A percentile compares a stretch with the other conserved stretches of the same genome.
Evolutionary conservation across 2,797 vertebrate species (phyloP).

Genomic region (Sebastes ruberrimus): DNA sequence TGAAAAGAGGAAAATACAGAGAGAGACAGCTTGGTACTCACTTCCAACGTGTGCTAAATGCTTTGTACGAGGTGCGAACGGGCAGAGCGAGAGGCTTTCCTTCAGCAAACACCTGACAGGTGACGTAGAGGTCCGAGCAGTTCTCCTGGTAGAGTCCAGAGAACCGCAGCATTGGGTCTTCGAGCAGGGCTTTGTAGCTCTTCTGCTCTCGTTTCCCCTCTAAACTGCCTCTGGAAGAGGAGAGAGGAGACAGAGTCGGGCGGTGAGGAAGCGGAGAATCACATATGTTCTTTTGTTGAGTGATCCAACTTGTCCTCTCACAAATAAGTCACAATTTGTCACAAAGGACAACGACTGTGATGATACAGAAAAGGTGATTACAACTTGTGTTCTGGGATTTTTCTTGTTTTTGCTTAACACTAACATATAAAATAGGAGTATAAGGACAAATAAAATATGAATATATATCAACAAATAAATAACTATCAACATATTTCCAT

Average conservation of each 20-base stretch:
- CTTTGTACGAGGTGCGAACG: conserved; percentile 96
- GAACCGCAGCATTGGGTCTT: conserved; percentile 97
- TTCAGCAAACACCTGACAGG: conserved; percentile 97
- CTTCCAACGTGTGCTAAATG: conserved; percentile 99
- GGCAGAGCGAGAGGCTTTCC: conserved; percentile 96
- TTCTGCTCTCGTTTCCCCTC: conserved; percentile 97
- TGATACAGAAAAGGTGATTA: background rate
- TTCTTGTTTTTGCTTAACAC: background rate
- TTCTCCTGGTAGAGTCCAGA: conserved; percentile 97
- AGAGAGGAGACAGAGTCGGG: background rate
- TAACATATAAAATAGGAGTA: background rate
- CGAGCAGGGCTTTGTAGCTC: conserved; percentile 94
- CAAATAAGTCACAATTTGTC: background rate
- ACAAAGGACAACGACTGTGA: background rate
- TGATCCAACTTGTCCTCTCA: background rate
- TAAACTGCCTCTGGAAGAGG: conserved; percentile 89
- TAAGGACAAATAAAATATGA: background rate
- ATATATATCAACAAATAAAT: background rate
- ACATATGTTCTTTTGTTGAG: background rate
- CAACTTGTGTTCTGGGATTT: background rate
- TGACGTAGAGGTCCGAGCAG: conserved; percentile 97
- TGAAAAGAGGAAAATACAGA: background rate
- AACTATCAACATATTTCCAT: background rate
- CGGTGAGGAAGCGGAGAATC: background rate
- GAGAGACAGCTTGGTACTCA: conserved; percentile 75